Base-by-base conservation (phyloP, 1,140 invertebrate species). In the Zaprionus africanus region DNA sequence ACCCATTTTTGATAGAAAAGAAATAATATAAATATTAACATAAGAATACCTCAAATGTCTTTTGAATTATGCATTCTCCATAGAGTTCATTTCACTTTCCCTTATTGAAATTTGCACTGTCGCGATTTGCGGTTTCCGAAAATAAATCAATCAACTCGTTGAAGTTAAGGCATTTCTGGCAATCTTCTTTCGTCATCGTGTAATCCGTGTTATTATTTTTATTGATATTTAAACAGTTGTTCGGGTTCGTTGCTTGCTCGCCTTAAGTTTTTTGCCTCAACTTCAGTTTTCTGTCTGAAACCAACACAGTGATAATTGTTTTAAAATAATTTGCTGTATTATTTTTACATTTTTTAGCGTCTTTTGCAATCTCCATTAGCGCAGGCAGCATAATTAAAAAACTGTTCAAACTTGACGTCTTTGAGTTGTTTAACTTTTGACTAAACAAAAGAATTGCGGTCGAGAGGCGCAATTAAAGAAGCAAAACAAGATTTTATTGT, bases 241-340 rank as follows among this genome's bases (percentile, higher is more conserved):
- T 88, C 53, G n/a, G 68, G 85, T 90, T 87, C 85, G 78, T 87
- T 88, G 78, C 88, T 88, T 88, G 74, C 83, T 71, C 7, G 36
- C 36, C 5, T 26, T 4, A 26, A 34, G 31, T 11, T 34, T 34
- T 9, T 61, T 38, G 15, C 15, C 28, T 36, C 26, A 59, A 28
- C 43, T 36, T 57, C 46, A 46, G 81, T 66, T 62, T 59, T 79
- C 62, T 41, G 61, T 9, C 9, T 11, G 31, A 34, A 34, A 34
- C 15, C 15, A 5, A 22, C 81, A 66, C 62, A 61, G 72, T 84
- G 78, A 76, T 87, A 61, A 78, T 84, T 78, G 75, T 81, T 84
- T 83, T 73, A 72, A 81, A 73, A 65, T 74, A 51, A 51, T 76
- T 69, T 60, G 36, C 5, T 49, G 63, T 54, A 66, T 82, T 63